These are phyloP conservation scores for Spodoptera litura DNA, from an alignment of 1,140 invertebrate genomes.

Conservation along the genomic window DNA sequence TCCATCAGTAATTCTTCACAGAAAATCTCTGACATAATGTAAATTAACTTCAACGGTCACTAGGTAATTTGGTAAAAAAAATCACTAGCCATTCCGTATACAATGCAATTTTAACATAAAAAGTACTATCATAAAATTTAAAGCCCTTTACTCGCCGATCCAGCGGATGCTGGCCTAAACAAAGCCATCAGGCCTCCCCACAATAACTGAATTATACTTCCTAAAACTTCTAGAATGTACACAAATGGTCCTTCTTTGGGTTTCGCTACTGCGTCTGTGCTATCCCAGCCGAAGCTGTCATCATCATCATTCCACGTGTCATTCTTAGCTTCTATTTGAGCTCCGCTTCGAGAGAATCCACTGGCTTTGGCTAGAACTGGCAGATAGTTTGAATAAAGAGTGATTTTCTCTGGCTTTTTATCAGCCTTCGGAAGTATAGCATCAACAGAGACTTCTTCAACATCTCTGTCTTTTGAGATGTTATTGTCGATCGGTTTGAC, in stretches of 20 bases:
- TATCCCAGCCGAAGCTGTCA: conserved; percentile 62
- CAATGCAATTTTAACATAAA: too few species aligned
- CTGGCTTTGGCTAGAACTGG: conserved; percentile 54
- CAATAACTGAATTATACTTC: conserved; percentile 68
- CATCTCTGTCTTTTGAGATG: conserved; percentile 67
- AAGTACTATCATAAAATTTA: too few species aligned
- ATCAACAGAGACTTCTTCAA: conserved; percentile 73
- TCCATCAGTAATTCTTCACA: too few species aligned
- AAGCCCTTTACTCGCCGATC: not conserved
- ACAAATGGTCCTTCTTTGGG: conserved; percentile 68
- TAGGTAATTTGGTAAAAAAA: too few species aligned
- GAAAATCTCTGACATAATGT: too few species aligned
- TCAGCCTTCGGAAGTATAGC: conserved; percentile 56
- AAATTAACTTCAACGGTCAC: too few species aligned
- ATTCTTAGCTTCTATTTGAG: conserved; percentile 53
- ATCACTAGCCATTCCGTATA: too few species aligned
- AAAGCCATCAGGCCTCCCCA: conserved; percentile 68
- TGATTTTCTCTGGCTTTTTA: conserved; percentile 80
- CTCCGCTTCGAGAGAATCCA: not conserved
- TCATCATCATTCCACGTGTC: conserved; percentile 52
- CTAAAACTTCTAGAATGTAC: conserved; percentile 71
- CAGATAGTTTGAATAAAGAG: conserved; percentile 70
- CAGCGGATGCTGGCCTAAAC: conserved; percentile 52
- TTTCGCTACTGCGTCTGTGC: conserved; percentile 53
- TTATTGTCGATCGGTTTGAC: conserved; percentile 67